Conservation (phyloP, 23 tunicate genomes). For the Trididemnum nubilum region DNA sequence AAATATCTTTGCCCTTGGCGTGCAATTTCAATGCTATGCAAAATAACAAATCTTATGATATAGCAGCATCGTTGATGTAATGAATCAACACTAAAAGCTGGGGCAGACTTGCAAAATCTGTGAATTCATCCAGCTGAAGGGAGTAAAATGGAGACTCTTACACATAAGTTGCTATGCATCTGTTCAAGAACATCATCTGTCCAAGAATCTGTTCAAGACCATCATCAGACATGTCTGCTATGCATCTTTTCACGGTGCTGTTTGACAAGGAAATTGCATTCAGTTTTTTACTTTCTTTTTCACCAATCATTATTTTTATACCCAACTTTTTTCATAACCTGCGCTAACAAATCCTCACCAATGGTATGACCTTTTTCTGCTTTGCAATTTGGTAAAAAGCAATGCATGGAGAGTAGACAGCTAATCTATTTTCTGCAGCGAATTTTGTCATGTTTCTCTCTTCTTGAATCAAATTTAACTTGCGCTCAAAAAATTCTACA, state of each 20-base stretch:
- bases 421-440: conserved; percentile 20
- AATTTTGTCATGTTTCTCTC: conserved; percentile 37
- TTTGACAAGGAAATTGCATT: conserved; percentile 39
- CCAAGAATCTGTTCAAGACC: conserved; percentile 37
- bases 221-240: conserved; percentile 39
- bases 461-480: conserved; percentile 45
- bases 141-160: conserved; percentile 27
- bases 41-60: conserved; percentile 43
- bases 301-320: conserved; percentile 45
- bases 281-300: conserved; percentile 45
- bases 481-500: conserved; percentile 42
- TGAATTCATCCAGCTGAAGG: conserved; percentile 31
- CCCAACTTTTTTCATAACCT: conserved; percentile 38
- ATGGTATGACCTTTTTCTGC: conserved; percentile 35
- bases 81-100: conserved; percentile 38
- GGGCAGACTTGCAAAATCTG: conserved; percentile 33
- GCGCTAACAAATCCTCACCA: conserved; percentile 43
- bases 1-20: conserved; percentile 29
- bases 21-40: conserved; percentile 35
- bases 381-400: conserved; percentile 46
- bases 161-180: conserved; percentile 29
- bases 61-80: conserved; percentile 25
- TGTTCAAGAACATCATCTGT: conserved; percentile 34
- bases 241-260: conserved; percentile 35
- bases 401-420: conserved; percentile 38